Evolutionary conservation across 1,140 invertebrate genomes (phyloP).

Genomic region (Chrysomallon squamiferum): DNA sequence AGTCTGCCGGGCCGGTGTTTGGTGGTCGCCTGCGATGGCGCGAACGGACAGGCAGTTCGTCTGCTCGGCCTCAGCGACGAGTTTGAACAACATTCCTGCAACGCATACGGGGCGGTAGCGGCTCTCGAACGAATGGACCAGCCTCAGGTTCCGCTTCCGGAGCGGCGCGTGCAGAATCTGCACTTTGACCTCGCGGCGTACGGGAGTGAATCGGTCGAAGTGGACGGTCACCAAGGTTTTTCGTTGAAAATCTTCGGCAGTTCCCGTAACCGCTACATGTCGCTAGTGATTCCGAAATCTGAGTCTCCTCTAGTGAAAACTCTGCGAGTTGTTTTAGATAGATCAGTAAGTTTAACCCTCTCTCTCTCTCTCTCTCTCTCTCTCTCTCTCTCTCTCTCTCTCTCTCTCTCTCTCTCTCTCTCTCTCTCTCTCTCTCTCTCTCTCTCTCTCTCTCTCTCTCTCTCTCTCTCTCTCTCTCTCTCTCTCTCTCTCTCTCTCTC

Average conservation of each 20-base stretch:
- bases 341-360: conserved; percentile 52
- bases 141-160: conserved; percentile 46
- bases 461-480: too few species aligned
- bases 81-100: conserved; percentile 49
- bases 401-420: too few species aligned
- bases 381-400: too few species aligned
- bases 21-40: conserved; percentile 54
- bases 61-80: conserved; percentile 55
- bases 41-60: conserved; percentile 43
- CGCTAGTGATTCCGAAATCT: conserved; percentile 48
- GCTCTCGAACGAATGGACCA: conserved; percentile 46
- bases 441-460: too few species aligned
- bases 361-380: background rate
- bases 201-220: conserved; percentile 31
- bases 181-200: conserved; percentile 57
- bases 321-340: conserved; percentile 53
- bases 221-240: conserved; percentile 45
- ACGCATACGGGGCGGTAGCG: conserved; percentile 54
- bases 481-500: too few species aligned
- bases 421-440: too few species aligned
- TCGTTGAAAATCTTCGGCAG: conserved; percentile 59
- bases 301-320: conserved; percentile 53
- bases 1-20: conserved; percentile 41
- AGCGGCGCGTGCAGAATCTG: conserved; percentile 54
- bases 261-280: conserved; percentile 49